Evolutionary conservation across 1,140 invertebrate species (phyloP).

Genomic region (Agrypnia vestita): DNA sequence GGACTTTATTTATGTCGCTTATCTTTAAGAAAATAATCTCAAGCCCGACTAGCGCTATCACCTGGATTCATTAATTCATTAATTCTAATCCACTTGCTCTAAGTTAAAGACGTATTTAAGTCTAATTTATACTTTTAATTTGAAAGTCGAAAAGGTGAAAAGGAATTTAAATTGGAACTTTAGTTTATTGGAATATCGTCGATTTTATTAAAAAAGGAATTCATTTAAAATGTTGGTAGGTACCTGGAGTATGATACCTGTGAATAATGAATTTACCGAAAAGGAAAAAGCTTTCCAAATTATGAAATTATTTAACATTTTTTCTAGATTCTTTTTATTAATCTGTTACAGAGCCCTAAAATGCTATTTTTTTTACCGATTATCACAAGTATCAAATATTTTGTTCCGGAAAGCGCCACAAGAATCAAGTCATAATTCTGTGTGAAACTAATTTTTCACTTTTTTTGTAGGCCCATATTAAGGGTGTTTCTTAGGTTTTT

Average conservation of each 20-base stretch:
- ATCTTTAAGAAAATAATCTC: constrained; percentile 48
- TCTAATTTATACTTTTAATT: constrained; percentile 47
- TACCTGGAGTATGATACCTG: background rate
- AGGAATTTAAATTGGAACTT: constrained; percentile 10
- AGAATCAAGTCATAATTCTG: too few relatives aligned
- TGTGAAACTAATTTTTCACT: too few relatives aligned
- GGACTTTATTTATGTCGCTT: constrained; percentile 46
- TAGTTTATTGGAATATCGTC: constrained; percentile 20
- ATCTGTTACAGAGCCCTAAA: too few relatives aligned
- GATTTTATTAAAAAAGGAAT: constrained; percentile 16
- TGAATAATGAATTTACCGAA: background rate
- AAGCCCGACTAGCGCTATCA: constrained; percentile 24
- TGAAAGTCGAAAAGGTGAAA: constrained; percentile 31
- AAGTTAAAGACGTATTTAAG: constrained; percentile 36
- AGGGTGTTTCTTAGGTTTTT: too few relatives aligned
- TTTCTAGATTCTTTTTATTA: too few relatives aligned
- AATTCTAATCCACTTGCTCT: constrained; percentile 33
- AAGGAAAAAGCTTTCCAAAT: too few relatives aligned
- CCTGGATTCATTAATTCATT: constrained; percentile 46
- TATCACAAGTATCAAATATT: too few relatives aligned
- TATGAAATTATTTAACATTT: too few relatives aligned
- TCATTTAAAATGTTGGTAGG: background rate
- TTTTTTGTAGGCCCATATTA: too few relatives aligned
- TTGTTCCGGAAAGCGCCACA: too few relatives aligned
- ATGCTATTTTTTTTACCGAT: too few relatives aligned